Evolutionary conservation across 2,797 vertebrate genomes (phyloP).

Genomic region (Poeciliopsis infans): DNA sequence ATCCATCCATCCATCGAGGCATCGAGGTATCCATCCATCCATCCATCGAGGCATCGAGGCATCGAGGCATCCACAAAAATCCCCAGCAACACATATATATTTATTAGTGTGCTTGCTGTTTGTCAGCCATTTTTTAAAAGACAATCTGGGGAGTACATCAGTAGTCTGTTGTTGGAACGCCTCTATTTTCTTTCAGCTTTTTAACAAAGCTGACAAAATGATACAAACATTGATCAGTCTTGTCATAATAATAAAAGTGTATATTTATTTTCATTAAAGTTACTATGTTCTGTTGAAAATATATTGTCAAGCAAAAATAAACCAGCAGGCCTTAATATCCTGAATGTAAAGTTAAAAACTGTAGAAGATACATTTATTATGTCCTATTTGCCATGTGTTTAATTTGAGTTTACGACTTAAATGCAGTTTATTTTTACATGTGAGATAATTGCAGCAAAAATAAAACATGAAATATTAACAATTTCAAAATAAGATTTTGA

Average conservation of each 20-base stretch:
- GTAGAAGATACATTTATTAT: background rate
- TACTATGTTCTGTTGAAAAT: background rate
- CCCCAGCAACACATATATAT: background rate
- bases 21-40: too few relatives aligned
- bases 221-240: background rate
- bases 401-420: background rate
- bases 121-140: background rate
- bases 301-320: background rate
- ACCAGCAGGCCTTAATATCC: background rate
- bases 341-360: background rate
- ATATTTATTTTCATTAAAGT: background rate
- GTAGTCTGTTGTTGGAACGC: background rate
- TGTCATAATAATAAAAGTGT: background rate
- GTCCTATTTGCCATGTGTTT: background rate
- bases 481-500: background rate
- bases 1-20: too few relatives aligned
- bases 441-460: background rate
- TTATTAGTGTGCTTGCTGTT: background rate
- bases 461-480: background rate
- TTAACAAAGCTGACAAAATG: background rate
- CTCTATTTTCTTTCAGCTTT: background rate
- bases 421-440: background rate
- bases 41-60: too few relatives aligned
- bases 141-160: background rate
- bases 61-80: too few relatives aligned